These are phyloP conservation scores for Rhabdomys pumilio DNA, from an alignment of 2,797 vertebrate species.

Conservation along the genomic window DNA sequence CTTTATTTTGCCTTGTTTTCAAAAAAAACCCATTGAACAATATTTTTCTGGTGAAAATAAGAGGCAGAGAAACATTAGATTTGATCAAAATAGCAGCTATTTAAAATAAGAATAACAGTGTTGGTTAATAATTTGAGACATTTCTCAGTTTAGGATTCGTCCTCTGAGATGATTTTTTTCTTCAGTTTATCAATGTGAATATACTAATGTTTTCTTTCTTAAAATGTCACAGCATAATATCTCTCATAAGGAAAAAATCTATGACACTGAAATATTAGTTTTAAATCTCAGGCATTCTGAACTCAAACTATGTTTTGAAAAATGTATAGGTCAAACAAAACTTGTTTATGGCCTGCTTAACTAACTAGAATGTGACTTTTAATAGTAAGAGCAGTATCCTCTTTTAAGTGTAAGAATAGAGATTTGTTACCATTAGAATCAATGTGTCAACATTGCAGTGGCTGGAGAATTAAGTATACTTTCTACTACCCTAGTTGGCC, in stretches of 20 bases:
- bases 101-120: slow-evolving; percentile 67
- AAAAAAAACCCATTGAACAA: slow-evolving; percentile 50
- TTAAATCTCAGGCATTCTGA: slow-evolving; percentile 50
- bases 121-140: slow-evolving; percentile 63
- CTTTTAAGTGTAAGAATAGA: not conserved
- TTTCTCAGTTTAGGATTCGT: slow-evolving; percentile 33
- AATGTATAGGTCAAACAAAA: not conserved
- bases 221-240: slow-evolving; percentile 45
- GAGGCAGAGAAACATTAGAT: slow-evolving; percentile 53
- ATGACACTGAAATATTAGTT: slow-evolving; percentile 56
- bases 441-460: not conserved
- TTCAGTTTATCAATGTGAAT: slow-evolving; percentile 21
- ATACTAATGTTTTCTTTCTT: slow-evolving; percentile 55
- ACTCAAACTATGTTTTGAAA: slow-evolving; percentile 18
- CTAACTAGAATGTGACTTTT: not conserved
- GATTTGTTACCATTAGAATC: not conserved
- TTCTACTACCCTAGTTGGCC: not conserved
- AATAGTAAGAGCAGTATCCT: not conserved
- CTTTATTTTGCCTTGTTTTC: slow-evolving; percentile 54
- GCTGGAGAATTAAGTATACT: not conserved
- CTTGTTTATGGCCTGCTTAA: not conserved
- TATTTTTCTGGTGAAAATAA: slow-evolving; percentile 64
- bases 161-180: slow-evolving; percentile 70
- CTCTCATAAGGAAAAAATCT: not conserved
- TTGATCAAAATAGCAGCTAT: slow-evolving; percentile 45